Evolutionary conservation across 2,797 vertebrate species (phyloP), one percentile per base, ranked within the genome.

Genomic region (Sorex maritimensis): DNA sequence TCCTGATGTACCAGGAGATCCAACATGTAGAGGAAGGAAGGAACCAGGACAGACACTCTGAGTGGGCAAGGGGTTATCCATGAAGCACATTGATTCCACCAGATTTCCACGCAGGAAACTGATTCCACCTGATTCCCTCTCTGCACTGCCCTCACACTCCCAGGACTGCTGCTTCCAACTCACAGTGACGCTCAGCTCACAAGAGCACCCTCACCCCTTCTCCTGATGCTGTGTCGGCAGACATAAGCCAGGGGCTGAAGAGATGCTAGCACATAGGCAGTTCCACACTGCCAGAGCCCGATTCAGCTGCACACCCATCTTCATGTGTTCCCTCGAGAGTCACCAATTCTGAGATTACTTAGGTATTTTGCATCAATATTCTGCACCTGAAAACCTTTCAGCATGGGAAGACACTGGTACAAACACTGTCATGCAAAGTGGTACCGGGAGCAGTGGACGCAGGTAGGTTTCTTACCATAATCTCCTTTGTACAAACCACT

Each of bases 401-500:
- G 14, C 41, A 0, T 9, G 38, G 23, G 34, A 44, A 8, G 14
- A 41, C 0, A 6, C 24, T 3, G 38, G 26, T 49, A 38, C 15
- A 73, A 23, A 34, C 0, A 14, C 21, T 9, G 7, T 30, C 13
- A 0, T 52, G 13, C 49, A 52, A 11, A 52, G 49, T 14, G 49
- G 46, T 49, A 0, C 1, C 6, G 5, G 5, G 2, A 0, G 14
- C 4, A 28, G 12, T 10, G 19, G 17, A 24, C 1, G 4, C 0
- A 1, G 6, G 26, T 5, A 3, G 6, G 8, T 19, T 63, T 23
- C 98, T 97, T 98, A 99, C 99, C 99, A 0, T 98, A 98, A 44
- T 97, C 97, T 8, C 96, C 96, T 97, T 98, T 98, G 96, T 95
- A 99, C 73, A 97, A 97, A 81, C 71, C 0, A 1, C 97, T 97